Evolutionary conservation across 2,888 invertebrate genomes (phyloP), one percentile per base, ranked within the genome.

Genomic region (Orthonevra nobilis): DNA sequence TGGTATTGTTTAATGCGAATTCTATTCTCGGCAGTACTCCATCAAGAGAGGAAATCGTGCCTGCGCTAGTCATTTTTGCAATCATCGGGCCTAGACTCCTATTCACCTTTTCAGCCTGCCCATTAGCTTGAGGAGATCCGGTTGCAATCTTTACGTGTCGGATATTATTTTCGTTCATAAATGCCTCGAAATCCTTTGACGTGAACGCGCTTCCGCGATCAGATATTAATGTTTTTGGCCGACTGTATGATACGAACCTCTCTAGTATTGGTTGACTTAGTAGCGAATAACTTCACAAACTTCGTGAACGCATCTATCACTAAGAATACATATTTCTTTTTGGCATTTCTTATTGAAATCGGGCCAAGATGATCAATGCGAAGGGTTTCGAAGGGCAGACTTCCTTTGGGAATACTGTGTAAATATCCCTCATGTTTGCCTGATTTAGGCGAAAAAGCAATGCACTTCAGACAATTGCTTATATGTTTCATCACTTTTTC

Each of bases 331-430:
- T 61, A 42, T 20, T 81, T 81, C 50, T 88, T 87, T 12, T 83
- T 83, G 2, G 26, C 42, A 15, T 9, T 26, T 6, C 26, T 86
- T 3, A 70, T 82, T 2, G 83, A 82, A 61, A 88, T 87, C 2
- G 87, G 87, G 1, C 88, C 87, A 3, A 89, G 54, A 77, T 89
- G 88, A 73, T 89, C 88, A 10, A 83, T 82, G 86, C 86, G 38
- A 70, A 84, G 0, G 81, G 26, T 69, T 52, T 60, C n/a, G n/a
- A n/a, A n/a, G n/a, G n/a, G n/a, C n/a, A n/a, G n/a, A n/a, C n/a
- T n/a, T n/a, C n/a, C n/a, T n/a, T n/a, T n/a, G n/a, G n/a, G n/a
- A n/a, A n/a, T n/a, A n/a, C n/a, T n/a, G n/a, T n/a, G n/a, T n/a
- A n/a, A n/a, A n/a, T n/a, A n/a, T n/a, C n/a, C n/a, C n/a, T n/a